A percentile compares a stretch with the other conserved stretches of the same genome.
These are phyloP conservation scores for Antechinus stuartii DNA, from an alignment of 2,113 vertebrate genomes.

Conservation along the genomic window DNA sequence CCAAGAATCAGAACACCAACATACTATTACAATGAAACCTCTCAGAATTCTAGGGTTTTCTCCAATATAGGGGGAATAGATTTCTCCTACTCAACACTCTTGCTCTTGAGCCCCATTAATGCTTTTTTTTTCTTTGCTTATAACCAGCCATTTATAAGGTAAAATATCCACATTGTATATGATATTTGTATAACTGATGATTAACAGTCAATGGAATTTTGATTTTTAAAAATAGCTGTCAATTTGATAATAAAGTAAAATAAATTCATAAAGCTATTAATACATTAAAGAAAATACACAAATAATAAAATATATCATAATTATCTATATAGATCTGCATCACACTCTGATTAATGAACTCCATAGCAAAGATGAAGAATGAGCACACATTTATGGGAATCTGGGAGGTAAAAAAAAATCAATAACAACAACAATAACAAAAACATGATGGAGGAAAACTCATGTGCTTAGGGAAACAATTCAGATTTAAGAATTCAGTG, in stretches of 20 bases:
- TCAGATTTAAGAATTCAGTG: neutral
- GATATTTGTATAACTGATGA: neutral
- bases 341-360: neutral
- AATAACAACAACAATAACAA: neutral
- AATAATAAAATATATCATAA: neutral
- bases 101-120: neutral
- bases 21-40: neutral
- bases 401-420: neutral
- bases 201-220: neutral
- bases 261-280: neutral
- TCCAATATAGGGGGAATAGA: neutral
- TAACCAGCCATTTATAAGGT: neutral
- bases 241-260: neutral
- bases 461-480: neutral
- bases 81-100: neutral
- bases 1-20: neutral
- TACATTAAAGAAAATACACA: neutral
- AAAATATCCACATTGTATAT: neutral
- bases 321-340: neutral
- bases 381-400: neutral
- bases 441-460: neutral
- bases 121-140: neutral
- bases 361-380: neutral
- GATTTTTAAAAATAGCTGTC: neutral
- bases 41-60: neutral